These are phyloP conservation scores for Drosophila macrospina DNA, from an alignment of 2,888 invertebrate species.

Conservation along the genomic window DNA sequence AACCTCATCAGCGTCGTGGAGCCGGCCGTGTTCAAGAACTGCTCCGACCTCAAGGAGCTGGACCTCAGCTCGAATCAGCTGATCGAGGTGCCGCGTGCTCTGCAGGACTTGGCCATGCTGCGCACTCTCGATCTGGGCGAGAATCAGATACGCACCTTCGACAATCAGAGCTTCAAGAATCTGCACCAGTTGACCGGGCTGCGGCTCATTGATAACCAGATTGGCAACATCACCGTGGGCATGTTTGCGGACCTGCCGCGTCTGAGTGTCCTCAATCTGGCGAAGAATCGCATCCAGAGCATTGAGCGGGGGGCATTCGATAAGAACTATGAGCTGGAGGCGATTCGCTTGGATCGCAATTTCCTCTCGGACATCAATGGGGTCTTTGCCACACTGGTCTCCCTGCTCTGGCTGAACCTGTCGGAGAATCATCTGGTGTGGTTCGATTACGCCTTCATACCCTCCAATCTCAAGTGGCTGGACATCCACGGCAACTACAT, in stretches of 20 bases:
- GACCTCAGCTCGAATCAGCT: constrained; percentile 95
- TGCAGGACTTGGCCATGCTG: constrained; percentile 92
- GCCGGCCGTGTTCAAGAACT: constrained; percentile 93
- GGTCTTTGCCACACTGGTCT: constrained; percentile 93
- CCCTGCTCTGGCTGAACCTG: constrained; percentile 94
- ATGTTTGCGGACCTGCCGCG: constrained; percentile 95
- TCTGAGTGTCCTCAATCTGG: constrained; percentile 94
- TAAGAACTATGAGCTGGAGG: constrained; percentile 92
- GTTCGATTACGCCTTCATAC: constrained; percentile 97
- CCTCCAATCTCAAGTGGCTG: constrained; percentile 94
- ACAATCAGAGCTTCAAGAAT: constrained; percentile 93
- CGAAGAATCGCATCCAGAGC: constrained; percentile 94
- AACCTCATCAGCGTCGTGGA: constrained; percentile 93
- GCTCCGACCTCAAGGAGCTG: constrained; percentile 94
- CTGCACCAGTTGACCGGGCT: constrained; percentile 94
- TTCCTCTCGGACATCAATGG: constrained; percentile 95
- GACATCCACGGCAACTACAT: constrained; percentile 96
- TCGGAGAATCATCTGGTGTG: constrained; percentile 96
- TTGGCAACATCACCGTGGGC: constrained; percentile 93
- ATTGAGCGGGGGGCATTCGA: constrained; percentile 94
- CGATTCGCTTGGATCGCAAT: constrained; percentile 95
- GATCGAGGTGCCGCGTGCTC: constrained; percentile 92
- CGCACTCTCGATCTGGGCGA: constrained; percentile 96
- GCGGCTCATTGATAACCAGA: constrained; percentile 95
- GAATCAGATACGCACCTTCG: constrained; percentile 94